Base-by-base conservation (phyloP, 2,797 vertebrate species). In the Taeniopygia guttata region DNA sequence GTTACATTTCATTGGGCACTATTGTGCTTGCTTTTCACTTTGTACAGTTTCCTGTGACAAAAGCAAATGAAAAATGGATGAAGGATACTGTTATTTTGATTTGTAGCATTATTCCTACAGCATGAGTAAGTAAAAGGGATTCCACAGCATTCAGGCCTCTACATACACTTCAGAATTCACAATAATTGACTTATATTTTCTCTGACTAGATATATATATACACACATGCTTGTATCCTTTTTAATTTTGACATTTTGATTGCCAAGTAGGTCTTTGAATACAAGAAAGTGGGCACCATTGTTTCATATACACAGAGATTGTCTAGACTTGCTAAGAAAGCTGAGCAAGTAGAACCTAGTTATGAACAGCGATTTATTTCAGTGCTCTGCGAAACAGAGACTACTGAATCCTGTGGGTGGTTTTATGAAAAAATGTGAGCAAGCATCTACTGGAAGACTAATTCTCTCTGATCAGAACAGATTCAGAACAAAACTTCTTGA, bases 401-500 rank as follows among this genome's bases (percentile, higher is more conserved):
- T 83, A 36, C 68, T 83, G 49, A 91, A 83, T 89, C 26, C 49
- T 75, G 46, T 69, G 73, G 46, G 72, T 90, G 86, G 64, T 87
- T 96, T 76, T 63, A 27, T 52, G 22, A 77, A 94, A 90, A 76
- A 76, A 38, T 1, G 14, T 45, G 29, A 89, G 34, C 17, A 48
- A 76, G n/a, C 0, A 0, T 92, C 36, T 68, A 63, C 48, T 52
- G 30, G 74, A 78, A 90, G 82, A 43, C 70, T 85, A 81, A 49
- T n/a, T 62, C 20, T 68, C 18, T 74, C 16, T 85, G 54, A 82
- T 95, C 49, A 83, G 54, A 90, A 74, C 25, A 81, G 84, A 85
- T 84, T 96, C 60, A 75, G 60, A 79, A 60, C n/a, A 69, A 86
- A 85, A 10, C 13, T 92, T 78, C 62, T 81, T 93, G 54, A 91